A percentile compares a stretch with the other conserved stretches of the same genome.
Conservation (phyloP, 2,113 vertebrate genomes). For the Neomonachus schauinslandi region DNA sequence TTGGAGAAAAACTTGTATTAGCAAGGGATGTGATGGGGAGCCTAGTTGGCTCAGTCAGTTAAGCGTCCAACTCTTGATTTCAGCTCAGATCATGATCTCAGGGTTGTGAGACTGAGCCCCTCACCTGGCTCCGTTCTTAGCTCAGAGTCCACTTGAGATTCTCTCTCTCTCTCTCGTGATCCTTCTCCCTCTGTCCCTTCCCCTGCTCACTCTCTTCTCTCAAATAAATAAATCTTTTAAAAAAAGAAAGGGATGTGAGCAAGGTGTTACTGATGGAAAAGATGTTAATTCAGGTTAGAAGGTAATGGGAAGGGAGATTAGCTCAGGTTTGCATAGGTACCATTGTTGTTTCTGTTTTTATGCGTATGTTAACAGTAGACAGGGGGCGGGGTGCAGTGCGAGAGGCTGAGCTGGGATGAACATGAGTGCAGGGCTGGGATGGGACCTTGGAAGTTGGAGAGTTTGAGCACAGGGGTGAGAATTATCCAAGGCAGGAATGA, state of each 20-base stretch:
- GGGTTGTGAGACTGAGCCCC: background rate
- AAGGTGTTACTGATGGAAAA: fast-evolving
- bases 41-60: background rate
- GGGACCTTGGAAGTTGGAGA: background rate
- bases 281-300: background rate
- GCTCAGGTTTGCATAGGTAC: background rate
- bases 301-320: background rate
- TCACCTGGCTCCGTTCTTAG: background rate
- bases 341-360: background rate
- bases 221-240: background rate
- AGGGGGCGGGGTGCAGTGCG: background rate
- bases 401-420: background rate
- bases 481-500: background rate
- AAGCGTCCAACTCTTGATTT: background rate
- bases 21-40: background rate
- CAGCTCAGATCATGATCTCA: background rate
- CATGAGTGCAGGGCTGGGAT: fast-evolving
- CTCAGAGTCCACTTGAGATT: background rate
- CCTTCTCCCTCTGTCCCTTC: background rate
- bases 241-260: background rate
- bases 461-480: background rate
- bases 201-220: background rate
- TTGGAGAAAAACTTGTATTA: background rate
- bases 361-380: background rate
- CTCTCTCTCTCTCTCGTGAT: background rate